These are phyloP conservation scores for Caenorhabditis brenneri DNA, from an alignment of 1,140 invertebrate genomes.

Conservation along the genomic window DNA sequence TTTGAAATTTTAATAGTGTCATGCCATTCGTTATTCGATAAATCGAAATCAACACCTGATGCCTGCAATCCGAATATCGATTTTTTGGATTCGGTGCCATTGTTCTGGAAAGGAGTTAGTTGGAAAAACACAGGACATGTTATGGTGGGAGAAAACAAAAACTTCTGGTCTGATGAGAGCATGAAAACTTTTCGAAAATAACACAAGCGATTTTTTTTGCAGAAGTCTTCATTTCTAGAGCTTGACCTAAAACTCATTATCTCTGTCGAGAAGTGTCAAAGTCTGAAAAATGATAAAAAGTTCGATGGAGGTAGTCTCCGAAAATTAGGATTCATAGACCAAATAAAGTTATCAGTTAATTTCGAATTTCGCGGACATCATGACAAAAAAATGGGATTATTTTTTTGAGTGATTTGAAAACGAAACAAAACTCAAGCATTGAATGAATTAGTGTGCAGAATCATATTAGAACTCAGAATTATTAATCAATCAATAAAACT, in stretches of 20 bases:
- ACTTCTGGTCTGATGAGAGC: too few relatives aligned
- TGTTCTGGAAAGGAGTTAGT: conserved; percentile 10
- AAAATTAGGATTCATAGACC: not conserved
- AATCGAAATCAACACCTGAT: conserved; percentile 31
- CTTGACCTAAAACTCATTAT: too few relatives aligned
- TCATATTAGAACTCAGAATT: not conserved
- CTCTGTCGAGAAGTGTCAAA: too few relatives aligned
- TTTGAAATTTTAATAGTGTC: not conserved
- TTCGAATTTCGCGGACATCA: not conserved
- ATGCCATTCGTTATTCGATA: conserved; percentile 24
- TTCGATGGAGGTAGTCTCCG: too few relatives aligned
- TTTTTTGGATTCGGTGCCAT: not conserved
- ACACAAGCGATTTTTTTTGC: too few relatives aligned
- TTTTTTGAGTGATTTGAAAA: too few relatives aligned
- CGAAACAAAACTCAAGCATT: too few relatives aligned
- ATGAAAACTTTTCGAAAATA: too few relatives aligned
- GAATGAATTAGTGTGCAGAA: too few relatives aligned
- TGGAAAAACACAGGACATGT: not conserved
- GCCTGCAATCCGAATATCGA: conserved; percentile 27
- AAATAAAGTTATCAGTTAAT: not conserved
- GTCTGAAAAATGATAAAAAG: too few relatives aligned
- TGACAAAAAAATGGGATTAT: too few relatives aligned
- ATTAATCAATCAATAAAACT: not conserved
- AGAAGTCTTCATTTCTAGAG: not conserved
- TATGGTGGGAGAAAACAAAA: too few relatives aligned